These are phyloP conservation scores for Teleogryllus occipitalis DNA, from an alignment of 1,140 invertebrate species.

Conservation along the genomic window DNA sequence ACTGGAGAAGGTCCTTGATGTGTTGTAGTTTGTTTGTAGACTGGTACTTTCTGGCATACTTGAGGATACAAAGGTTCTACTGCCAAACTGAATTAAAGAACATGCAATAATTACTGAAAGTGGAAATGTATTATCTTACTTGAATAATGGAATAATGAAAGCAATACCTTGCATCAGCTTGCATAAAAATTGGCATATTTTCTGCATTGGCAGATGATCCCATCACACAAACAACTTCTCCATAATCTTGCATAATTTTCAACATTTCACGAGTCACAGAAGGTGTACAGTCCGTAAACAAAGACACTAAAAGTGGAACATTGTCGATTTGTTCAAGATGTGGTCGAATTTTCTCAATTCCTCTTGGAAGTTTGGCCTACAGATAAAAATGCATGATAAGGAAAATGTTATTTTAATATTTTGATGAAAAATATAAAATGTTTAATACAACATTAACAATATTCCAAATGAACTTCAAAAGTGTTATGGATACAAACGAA, in stretches of 20 bases:
- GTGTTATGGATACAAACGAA: too few relatives aligned
- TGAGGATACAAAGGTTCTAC: constrained; percentile 89
- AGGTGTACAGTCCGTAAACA: constrained; percentile 94
- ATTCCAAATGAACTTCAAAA: not conserved
- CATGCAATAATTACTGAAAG: not conserved
- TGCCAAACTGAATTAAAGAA: constrained; percentile 57
- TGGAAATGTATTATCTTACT: too few relatives aligned
- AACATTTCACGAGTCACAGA: constrained; percentile 83
- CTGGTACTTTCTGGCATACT: constrained; percentile 63
- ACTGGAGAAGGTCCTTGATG: constrained; percentile 58
- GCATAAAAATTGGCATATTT: constrained; percentile 86
- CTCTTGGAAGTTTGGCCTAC: constrained; percentile 85
- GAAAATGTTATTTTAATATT: not conserved
- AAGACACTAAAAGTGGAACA: constrained; percentile 88
- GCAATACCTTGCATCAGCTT: constrained; percentile 79
- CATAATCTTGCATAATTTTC: constrained; percentile 92
- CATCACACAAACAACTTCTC: constrained; percentile 84
- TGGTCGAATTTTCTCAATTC: constrained; percentile 93
- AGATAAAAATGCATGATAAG: constrained; percentile 22
- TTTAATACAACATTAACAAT: constrained; percentile 5
- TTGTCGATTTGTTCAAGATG: constrained; percentile 94
- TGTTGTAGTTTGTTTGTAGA: constrained; percentile 39
- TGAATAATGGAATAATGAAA: not conserved
- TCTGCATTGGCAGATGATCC: constrained; percentile 80
- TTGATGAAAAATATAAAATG: not conserved